Conservation (phyloP, 2,113 vertebrate genomes). For the Corynorhinus townsendii region DNA sequence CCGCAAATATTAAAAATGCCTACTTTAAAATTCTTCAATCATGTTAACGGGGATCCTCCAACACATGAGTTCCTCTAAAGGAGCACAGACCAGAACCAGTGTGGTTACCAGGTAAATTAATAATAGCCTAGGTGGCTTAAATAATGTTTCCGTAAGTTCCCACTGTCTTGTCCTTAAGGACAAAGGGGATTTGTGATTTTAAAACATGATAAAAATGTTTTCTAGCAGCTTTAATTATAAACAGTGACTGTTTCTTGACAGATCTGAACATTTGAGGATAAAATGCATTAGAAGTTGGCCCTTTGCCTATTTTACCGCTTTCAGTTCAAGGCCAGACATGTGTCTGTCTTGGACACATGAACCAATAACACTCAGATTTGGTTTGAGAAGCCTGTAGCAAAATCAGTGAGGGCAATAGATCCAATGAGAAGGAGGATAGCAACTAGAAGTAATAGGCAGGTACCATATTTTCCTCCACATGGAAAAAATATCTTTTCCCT, state of each 20-base stretch:
- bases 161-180: background rate
- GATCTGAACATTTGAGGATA: conserved; percentile 21
- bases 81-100: conserved; percentile 6
- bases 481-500: conserved; percentile 19
- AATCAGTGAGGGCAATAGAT: background rate
- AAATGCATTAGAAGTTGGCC: conserved; percentile 13
- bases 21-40: conserved; percentile 75
- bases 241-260: conserved; percentile 18
- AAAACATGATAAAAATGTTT: conserved; percentile 51
- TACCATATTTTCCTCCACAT: background rate
- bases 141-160: background rate
- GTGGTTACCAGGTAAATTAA: conserved; percentile 1
- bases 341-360: background rate
- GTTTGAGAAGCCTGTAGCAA: background rate
- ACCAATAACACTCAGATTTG: background rate
- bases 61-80: conserved; percentile 14
- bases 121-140: conserved; percentile 31
- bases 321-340: background rate
- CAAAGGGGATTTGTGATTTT: conserved; percentile 50
- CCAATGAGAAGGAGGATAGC: background rate
- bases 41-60: conserved; percentile 59
- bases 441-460: background rate
- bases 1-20: conserved; percentile 76
- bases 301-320: background rate
- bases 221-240: conserved; percentile 43